Evolutionary conservation across 2,113 vertebrate species (phyloP), one percentile per base, ranked within the genome.

Genomic region (Callopanchax toddi): DNA sequence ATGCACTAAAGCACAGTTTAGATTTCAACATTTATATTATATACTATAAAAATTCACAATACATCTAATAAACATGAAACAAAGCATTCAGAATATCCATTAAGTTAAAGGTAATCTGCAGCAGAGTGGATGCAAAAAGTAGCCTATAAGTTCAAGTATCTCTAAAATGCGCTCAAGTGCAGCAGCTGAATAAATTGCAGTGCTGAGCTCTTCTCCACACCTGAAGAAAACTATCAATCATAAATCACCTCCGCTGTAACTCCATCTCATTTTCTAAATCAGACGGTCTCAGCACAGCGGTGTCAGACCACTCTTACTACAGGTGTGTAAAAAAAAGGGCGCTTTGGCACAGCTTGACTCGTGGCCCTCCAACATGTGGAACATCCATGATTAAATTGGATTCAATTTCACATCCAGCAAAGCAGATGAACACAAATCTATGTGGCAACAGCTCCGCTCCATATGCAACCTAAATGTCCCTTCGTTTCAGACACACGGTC

Each of bases 381-480:
- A 48, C 65, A 67, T 34, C 50, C 67, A 62, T 23, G 11, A 59
- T 55, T 59, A 74, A 77, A 66, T 18, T 51, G 53, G 49, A 85
- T 49, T 65, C 60, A 63, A 86, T 86, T 89, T 88, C 73, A 85
- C 81, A 79, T 87, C 64, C 82, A 64, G 54, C 45, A 79, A 84
- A 86, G 72, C 88, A 81, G 46, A 60, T 66, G 60, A 81, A 76
- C 45, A 61, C 40, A 34, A 65, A 60, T 67, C 26, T 48, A 25
- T 45, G 60, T 53, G 62, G 73, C 75, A 43, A 48, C 65, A 12
- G 17, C 68, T 72, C 73, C 11, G 53, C 56, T 90, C 82, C 86
- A 87, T 88, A 89, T 91, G 89, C 62, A 61, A 39, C 69, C 65
- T 89, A 89, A 92, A 82, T 88, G 81, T 84, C 74, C 68, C 26